A percentile compares a stretch with the other conserved stretches of the same genome.
phyloP scores from a whole-genome alignment of 2,797 vertebrate species.

The Manis pentadactyla region DNA sequence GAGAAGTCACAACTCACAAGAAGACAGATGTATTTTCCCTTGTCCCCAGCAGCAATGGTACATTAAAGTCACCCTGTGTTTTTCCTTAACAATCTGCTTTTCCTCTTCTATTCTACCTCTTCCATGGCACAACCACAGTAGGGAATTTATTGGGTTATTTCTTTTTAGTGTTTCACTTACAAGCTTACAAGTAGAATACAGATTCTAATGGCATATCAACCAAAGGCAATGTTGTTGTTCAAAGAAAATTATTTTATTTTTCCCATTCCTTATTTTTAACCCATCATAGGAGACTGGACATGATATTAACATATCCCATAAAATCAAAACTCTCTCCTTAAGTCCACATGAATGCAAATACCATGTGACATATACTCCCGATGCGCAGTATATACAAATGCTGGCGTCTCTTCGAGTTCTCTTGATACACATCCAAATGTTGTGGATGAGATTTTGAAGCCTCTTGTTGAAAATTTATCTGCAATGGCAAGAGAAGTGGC shows the following conservation, averaged over 20 bases:
- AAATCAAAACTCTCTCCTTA: slow-evolving; percentile 23
- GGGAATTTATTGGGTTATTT: background rate
- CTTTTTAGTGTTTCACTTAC: background rate
- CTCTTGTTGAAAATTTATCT: slow-evolving; percentile 68
- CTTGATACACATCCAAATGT: slow-evolving; percentile 44
- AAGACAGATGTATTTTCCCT: background rate
- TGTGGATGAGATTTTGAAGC: slow-evolving; percentile 28
- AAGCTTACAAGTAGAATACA: background rate
- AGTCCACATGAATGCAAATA: slow-evolving; percentile 2
- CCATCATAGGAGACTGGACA: background rate
- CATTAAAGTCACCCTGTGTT: background rate
- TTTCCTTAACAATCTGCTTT: background rate
- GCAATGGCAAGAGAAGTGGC: slow-evolving; percentile 46
- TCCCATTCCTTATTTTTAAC: background rate
- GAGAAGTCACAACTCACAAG: background rate
- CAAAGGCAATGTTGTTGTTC: background rate
- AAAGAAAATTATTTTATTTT: background rate
- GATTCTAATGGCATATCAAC: background rate
- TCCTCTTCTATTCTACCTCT: background rate
- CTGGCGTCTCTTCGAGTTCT: background rate
- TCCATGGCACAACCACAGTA: background rate
- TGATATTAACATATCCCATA: background rate
- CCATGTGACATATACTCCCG: background rate
- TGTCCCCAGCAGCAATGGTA: background rate
- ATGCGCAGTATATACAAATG: background rate